Evolutionary conservation across 2,797 vertebrate species (phyloP), one percentile per base, ranked within the genome.

Genomic region (Cirrhinus mrigala): DNA sequence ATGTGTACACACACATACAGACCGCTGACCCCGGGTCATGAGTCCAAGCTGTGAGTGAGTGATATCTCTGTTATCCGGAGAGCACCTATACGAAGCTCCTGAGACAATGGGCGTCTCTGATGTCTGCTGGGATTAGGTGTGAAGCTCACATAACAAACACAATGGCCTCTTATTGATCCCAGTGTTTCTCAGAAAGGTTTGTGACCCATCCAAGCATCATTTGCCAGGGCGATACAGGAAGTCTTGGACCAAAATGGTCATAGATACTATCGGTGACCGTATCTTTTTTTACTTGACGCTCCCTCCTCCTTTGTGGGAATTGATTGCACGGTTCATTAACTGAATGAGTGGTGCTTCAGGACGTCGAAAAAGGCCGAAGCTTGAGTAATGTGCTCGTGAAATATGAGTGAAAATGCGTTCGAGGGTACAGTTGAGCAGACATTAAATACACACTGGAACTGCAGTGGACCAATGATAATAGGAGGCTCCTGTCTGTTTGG

Each of bases 101-200:
- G 69, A 85, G 68, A 88, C 71, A 88, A 88, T 81, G 27, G 69
- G 70, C 14, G 27, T 44, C 29, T 79, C 86, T 82, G 71, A 82
- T 85, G 44, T 78, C 33, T 68, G 71, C 85, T 62, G 89, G 86
- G 87, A 84, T 87, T 75, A 85, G 71, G 58, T 85, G 71, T 75
- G 78, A 84, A 71, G 88, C 79, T 74, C 87, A 79, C 69, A 78
- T 76, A 81, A 75, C 82, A 86, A 73, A 82, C 60, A 88, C 84
- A 89, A 76, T 87, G 88, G 90, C 85, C 79, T 83, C 50, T 46
- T 86, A 84, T 89, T 87, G 77, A 88, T 88, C 79, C 52, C 54
- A 77, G 64, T 80, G 48, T 71, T 68, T 88, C 74, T 79, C 81
- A 76, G 64, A 86, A 81, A 54, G 64, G 37, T 78, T 76, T 66